Evolutionary conservation across 2,888 invertebrate species (phyloP), one percentile per base, ranked within the genome.

Genomic region (Hanleya hanleyi): DNA sequence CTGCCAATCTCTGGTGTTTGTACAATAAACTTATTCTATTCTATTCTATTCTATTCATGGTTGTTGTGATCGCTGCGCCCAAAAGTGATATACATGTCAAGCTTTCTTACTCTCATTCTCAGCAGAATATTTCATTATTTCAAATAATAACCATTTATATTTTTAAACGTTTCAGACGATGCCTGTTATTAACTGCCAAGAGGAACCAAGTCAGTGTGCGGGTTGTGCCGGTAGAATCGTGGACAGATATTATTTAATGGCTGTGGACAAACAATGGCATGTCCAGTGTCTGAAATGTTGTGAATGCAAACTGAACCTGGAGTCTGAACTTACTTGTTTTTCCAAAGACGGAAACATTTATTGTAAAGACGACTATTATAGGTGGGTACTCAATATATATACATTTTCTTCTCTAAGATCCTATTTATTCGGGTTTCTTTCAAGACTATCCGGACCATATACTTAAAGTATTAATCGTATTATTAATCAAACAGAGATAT

Each of bases 301-400:
- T 89, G 95, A 96, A 90, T 98, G 98, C 91, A 94, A 95, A 87
- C 94, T 95, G 91, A 94, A 95, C 4, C 93, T 98, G 82, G 97
- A 97, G 91, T 94, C 96, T 1, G 96, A 97, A 90, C 94, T 95
- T 89, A 95, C 97, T 82, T 98, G 97, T 92, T 98, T 97, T 91
- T 95, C 96, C 80, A 93, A 96, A 82, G 96, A 97, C 90, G 96
- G 96, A 86, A 95, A 95, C 90, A 97, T 97, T 87, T 97, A 96
- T 92, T 98, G 98, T 94, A 97, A 97, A 92, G 96, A 96, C 90
- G 97, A 98, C 92, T 98, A 98, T 92, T 96, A 96, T 93, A 95
- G 96, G 98, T 98, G 90, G 94, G 95, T 92, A 29, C 2, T 57
- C 32, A 22, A 57, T 18, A 15, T n/a, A 15, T n/a, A 41, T 41